Percentiles rank a stretch among this genome's conserved stretches.
Evolutionary conservation across 2,888 invertebrate genomes (phyloP).

Genomic region (Zygaena filipendulae): DNA sequence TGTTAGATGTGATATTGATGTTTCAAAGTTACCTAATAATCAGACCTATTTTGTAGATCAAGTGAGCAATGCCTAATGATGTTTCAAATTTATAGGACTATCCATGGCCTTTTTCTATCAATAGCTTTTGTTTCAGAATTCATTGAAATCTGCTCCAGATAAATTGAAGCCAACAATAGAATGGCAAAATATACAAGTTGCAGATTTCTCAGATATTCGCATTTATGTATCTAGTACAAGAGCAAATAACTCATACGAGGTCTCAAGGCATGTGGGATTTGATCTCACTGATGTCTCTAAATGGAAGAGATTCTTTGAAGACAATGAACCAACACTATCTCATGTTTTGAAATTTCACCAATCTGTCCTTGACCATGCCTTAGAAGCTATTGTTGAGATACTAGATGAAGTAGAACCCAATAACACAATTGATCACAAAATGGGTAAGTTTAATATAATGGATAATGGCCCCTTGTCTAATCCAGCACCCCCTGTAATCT

Average conservation of each 20-base stretch:
- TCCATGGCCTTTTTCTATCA: not conserved
- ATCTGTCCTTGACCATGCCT: constrained; percentile 30
- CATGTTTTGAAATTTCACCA: constrained; percentile 38
- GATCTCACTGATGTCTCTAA: constrained; percentile 20
- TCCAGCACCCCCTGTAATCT: no score
- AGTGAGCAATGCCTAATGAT: no score
- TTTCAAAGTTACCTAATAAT: constrained; percentile 40
- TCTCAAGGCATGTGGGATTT: constrained; percentile 23
- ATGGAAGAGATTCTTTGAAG: constrained; percentile 37
- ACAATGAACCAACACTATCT: constrained; percentile 38
- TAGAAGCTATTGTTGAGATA: constrained; percentile 32
- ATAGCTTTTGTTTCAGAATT: constrained; percentile 3
- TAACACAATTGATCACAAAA: constrained; percentile 37
- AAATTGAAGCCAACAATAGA: constrained; percentile 55
- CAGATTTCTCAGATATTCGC: constrained; percentile 73
- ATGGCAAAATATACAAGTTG: constrained; percentile 77
- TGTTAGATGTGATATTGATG: constrained; percentile 61
- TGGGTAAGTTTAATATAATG: no score
- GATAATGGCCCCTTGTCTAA: no score
- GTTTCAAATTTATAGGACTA: not conserved
- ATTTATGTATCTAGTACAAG: constrained; percentile 53
- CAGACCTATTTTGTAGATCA: constrained; percentile 38
- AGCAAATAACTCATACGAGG: constrained; percentile 23
- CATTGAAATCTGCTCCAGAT: constrained; percentile 22
- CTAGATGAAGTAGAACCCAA: constrained; percentile 34